Conservation (phyloP, 2,888 invertebrate species). For the Gonocerus acuteangulatus region DNA sequence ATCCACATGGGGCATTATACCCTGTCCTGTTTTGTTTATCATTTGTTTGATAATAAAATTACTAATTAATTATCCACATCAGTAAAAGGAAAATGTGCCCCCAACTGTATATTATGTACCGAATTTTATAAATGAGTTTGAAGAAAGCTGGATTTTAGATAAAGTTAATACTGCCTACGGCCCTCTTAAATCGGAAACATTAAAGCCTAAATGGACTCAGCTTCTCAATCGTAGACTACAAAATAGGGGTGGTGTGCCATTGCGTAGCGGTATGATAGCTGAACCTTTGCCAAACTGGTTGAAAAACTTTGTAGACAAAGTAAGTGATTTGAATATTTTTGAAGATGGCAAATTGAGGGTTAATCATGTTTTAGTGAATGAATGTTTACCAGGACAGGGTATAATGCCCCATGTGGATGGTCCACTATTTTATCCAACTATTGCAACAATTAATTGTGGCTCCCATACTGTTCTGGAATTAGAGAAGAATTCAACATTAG, state of each 20-base stretch:
- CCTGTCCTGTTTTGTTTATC: no score
- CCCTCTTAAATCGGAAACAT: slow-evolving; percentile 44
- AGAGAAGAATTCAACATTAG: slow-evolving; percentile 42
- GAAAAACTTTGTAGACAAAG: slow-evolving; percentile 58
- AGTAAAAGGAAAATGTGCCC: no score
- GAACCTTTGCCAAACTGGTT: slow-evolving; percentile 86
- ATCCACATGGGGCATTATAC: no score
- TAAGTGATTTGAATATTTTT: slow-evolving; percentile 62
- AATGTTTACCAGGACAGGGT: slow-evolving; percentile 87
- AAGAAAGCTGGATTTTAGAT: slow-evolving; percentile 62
- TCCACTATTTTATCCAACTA: slow-evolving; percentile 82
- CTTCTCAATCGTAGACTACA: slow-evolving; percentile 85
- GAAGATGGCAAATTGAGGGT: slow-evolving; percentile 55
- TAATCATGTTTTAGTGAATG: slow-evolving; percentile 92
- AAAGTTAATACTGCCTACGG: slow-evolving; percentile 69
- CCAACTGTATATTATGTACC: slow-evolving; percentile 72
- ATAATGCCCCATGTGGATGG: no score
- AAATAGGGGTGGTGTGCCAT: slow-evolving; percentile 95
- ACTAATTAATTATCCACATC: no score
- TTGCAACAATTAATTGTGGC: slow-evolving; percentile 86
- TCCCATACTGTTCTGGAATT: slow-evolving; percentile 88
- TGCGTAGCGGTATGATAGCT: slow-evolving; percentile 85
- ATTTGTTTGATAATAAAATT: no score
- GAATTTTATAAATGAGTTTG: slow-evolving; percentile 69
- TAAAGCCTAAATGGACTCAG: slow-evolving; percentile 94